A percentile compares a stretch with the other conserved stretches of the same genome.
Conservation (phyloP, 1,140 invertebrate genomes). For the Hycleus phaleratus region DNA sequence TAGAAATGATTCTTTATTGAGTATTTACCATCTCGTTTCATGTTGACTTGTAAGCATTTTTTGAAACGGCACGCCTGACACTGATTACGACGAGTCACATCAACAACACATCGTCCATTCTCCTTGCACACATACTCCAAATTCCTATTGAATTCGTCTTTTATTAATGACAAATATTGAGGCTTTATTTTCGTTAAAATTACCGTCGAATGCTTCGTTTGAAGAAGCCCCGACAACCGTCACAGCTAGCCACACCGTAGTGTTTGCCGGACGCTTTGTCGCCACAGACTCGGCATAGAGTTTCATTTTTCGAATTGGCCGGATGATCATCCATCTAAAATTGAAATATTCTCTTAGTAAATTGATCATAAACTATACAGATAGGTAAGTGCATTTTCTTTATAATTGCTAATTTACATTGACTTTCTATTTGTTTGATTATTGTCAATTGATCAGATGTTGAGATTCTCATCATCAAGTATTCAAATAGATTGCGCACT, state of each 20-base stretch:
- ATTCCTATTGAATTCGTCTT: conserved; percentile 51
- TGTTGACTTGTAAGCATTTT: conserved; percentile 87
- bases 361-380: no score
- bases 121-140: conserved; percentile 92
- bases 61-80: conserved; percentile 91
- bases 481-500: no score
- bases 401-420: no score
- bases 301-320: conserved; percentile 28
- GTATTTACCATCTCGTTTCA: conserved; percentile 87
- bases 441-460: no score
- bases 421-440: no score
- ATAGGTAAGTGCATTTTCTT: no score
- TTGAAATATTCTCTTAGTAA: not conserved
- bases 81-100: conserved; percentile 86
- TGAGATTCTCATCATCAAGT: no score
- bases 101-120: conserved; percentile 78
- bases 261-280: conserved; percentile 90
- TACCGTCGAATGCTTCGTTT: conserved; percentile 80
- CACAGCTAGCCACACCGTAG: conserved; percentile 85
- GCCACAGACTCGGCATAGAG: conserved; percentile 58
- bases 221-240: conserved; percentile 88
- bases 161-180: not conserved
- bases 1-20: not conserved
- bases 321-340: conserved; percentile 31
- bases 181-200: conserved; percentile 13